A percentile compares a stretch with the other conserved stretches of the same genome.
Conservation (phyloP, 2,797 vertebrate species). For the Huso huso region DNA sequence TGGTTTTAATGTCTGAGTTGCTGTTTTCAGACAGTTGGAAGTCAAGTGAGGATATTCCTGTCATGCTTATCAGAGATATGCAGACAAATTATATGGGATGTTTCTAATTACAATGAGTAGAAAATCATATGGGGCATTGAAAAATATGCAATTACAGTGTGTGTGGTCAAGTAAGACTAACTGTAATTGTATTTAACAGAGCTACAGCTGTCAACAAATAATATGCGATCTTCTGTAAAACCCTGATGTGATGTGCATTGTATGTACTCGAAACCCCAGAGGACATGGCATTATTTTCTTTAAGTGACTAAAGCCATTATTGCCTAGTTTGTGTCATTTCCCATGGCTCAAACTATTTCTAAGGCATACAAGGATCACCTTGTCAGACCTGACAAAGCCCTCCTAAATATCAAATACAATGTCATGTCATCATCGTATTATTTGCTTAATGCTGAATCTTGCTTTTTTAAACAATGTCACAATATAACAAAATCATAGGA, state of each 20-base stretch:
- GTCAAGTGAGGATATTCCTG: too few relatives aligned
- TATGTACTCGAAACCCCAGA: conserved; percentile 1
- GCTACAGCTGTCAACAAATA: conserved; percentile 24
- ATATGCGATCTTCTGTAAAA: conserved; percentile 25
- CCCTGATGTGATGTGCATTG: conserved; percentile 12
- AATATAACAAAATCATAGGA: background rate
- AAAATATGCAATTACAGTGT: conserved; percentile 37
- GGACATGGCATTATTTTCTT: background rate
- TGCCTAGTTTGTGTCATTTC: conserved; percentile 3
- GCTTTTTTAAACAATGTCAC: background rate
- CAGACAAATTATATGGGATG: conserved; percentile 14
- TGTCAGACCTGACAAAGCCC: background rate
- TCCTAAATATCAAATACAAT: conserved; percentile 1
- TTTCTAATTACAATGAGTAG: conserved; percentile 33
- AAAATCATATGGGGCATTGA: conserved; percentile 18
- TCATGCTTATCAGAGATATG: too few relatives aligned
- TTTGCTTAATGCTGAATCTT: background rate
- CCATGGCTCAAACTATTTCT: conserved; percentile 3
- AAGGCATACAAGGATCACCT: conserved; percentile 3
- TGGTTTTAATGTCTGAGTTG: too few relatives aligned
- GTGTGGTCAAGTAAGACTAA: conserved; percentile 26
- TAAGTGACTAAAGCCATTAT: conserved; percentile 16
- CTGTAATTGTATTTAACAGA: conserved; percentile 24
- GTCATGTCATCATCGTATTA: background rate
- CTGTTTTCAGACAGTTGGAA: too few relatives aligned